Evolutionary conservation across 2,888 invertebrate species (phyloP).

Genomic region (Pedicia rivosa): DNA sequence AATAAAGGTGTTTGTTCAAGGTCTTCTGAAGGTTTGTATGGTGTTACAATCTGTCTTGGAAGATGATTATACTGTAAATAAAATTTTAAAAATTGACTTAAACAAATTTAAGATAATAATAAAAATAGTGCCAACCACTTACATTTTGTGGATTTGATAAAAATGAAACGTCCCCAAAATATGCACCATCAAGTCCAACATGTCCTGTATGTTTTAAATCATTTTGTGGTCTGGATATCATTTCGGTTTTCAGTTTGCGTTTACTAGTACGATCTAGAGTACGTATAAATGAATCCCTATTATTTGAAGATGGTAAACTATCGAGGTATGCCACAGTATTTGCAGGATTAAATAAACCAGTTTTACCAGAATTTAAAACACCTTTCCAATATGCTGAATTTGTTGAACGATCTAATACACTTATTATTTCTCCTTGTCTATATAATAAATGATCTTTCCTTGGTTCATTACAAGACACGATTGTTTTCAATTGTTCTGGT

Average conservation of each 20-base stretch:
- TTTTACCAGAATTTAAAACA: slow-evolving; percentile 71
- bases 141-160: slow-evolving; percentile 32
- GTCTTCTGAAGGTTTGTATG: slow-evolving; percentile 79
- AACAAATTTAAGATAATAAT: slow-evolving; percentile 15
- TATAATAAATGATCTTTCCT: slow-evolving; percentile 63
- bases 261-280: slow-evolving; percentile 38
- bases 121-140: slow-evolving; percentile 16
- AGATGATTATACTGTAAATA: slow-evolving; percentile 49
- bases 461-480: slow-evolving; percentile 33
- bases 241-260: slow-evolving; percentile 64
- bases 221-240: slow-evolving; percentile 95
- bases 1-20: slow-evolving; percentile 50
- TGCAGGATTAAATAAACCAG: slow-evolving; percentile 83
- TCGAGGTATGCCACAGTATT: slow-evolving; percentile 79
- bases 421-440: slow-evolving; percentile 78
- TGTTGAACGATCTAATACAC: slow-evolving; percentile 73
- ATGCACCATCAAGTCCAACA: slow-evolving; percentile 91
- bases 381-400: slow-evolving; percentile 77
- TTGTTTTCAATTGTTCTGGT: slow-evolving; percentile 86
- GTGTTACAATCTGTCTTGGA: slow-evolving; percentile 76
- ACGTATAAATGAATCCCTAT: slow-evolving; percentile 43
- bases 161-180: slow-evolving; percentile 82
- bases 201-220: slow-evolving; percentile 93
- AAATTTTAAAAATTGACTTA: not conserved
- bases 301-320: slow-evolving; percentile 26